Evolutionary conservation across 2,888 invertebrate genomes (phyloP), one percentile per base, ranked within the genome.

Genomic region (Apantesis nais): DNA sequence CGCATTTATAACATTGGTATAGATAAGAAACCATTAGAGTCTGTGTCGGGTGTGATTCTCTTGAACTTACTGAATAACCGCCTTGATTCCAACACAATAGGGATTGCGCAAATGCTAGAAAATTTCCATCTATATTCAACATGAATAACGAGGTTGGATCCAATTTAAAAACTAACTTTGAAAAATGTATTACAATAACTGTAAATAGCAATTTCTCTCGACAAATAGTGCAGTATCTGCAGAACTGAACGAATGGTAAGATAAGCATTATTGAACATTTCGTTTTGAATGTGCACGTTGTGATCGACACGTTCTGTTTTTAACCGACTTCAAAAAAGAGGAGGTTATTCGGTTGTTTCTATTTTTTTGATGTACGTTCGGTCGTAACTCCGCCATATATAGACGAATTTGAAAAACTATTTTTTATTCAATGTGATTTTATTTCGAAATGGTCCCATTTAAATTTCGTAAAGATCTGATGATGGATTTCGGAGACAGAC

Each of bases 61-160:
- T 76, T 75, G 63, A 62, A 69, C 76, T 75, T 73, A 80, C 78
- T 78, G 79, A 71, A 73, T 73, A 60, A 73, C 74, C 77, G 62
- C 70, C 63, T 66, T 39, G 63, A 66, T 62, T 60, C 68, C 61
- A 5, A 64, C 52, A 67, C 60, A 77, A 77, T 74, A 67, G 74
- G 72, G 75, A 67, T 67, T 16, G 60, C 70, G 72, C 70, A 69
- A 77, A 74, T 68, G 72, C 70, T 72, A 74, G 72, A 73, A 74
- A 74, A 73, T 76, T 66, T 39, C 60, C 60, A 65, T 71, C 71
- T 72, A 68, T 78, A 73, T 63, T 73, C 63, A 66, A 64, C 68
- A 31, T 73, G 44, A 66, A 62, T 66, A 67, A 70, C 63, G 68
- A 62, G 62, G 67, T 60, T 68, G 60, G 62, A 72, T 70, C 64